A percentile compares a stretch with the other conserved stretches of the same genome.
phyloP scores from a whole-genome alignment of 2,888 invertebrate genomes.

The Gastrophysa polygoni region DNA sequence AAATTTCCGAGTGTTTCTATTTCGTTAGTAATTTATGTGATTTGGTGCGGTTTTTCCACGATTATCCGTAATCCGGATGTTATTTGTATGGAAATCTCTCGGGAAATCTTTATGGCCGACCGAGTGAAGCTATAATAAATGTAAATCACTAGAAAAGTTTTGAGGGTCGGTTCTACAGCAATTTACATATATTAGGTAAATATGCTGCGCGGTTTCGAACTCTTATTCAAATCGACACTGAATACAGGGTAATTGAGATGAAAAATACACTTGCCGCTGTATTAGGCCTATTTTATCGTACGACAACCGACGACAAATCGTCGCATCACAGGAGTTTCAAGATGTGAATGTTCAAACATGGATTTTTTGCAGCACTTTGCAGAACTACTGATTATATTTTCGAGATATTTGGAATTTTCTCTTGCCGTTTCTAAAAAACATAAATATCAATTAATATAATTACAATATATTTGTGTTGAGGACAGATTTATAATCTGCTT shows the following conservation, averaged over 20 bases:
- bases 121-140: constrained; percentile 18
- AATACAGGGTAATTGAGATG: constrained; percentile 1
- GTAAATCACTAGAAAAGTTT: constrained; percentile 16
- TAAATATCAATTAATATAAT: too few relatives aligned
- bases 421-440: too few relatives aligned
- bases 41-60: constrained; percentile 14
- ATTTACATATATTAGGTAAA: constrained; percentile 27
- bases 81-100: constrained; percentile 30
- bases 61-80: constrained; percentile 28
- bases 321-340: too few relatives aligned
- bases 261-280: not conserved
- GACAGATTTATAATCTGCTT: too few relatives aligned
- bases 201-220: constrained; percentile 2
- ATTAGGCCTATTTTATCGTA: not conserved
- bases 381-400: too few relatives aligned
- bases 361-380: too few relatives aligned
- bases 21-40: not conserved
- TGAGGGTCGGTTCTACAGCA: constrained; percentile 12
- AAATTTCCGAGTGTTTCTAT: not conserved
- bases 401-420: too few relatives aligned
- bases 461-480: too few relatives aligned
- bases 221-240: not conserved
- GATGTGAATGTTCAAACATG: too few relatives aligned
- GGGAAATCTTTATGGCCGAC: constrained; percentile 21
- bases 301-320: not conserved